Conservation (phyloP, 2,888 invertebrate genomes). For the Leptopterna dolabrata region DNA sequence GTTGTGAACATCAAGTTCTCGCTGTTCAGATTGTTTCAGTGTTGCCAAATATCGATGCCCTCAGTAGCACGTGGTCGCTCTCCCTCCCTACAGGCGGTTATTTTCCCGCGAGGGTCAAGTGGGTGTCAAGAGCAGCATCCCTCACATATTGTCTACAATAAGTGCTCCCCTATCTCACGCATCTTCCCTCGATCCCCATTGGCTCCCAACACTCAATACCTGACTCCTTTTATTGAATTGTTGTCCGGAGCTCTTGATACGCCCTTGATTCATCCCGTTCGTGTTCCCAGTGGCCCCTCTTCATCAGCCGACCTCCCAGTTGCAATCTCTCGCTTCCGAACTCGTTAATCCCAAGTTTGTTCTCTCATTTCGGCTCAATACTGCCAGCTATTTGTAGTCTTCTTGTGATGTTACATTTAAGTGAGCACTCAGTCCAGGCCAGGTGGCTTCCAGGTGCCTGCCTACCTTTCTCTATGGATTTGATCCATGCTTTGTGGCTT, state of each 20-base stretch:
- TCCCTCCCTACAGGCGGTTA: neutral
- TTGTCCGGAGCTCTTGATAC: neutral
- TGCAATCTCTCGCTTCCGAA: neutral
- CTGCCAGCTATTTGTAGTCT: too few species aligned
- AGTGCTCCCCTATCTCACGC: neutral
- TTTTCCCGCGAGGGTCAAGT: conserved; percentile 20
- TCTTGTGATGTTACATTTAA: too few species aligned
- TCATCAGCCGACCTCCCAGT: neutral
- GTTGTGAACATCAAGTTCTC: too few species aligned
- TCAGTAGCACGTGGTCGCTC: neutral
- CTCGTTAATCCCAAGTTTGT: neutral
- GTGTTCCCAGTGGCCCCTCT: neutral
- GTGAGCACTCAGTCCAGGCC: too few species aligned
- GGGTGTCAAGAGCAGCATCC: conserved; percentile 18
- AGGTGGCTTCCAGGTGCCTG: too few species aligned
- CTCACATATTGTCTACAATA: conserved; percentile 19
- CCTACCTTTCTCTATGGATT: too few species aligned
- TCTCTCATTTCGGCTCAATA: too few species aligned
- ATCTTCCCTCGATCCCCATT: neutral
- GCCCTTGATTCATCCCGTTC: neutral
- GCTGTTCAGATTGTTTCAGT: too few species aligned
- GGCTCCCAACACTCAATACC: neutral
- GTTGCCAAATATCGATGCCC: neutral
- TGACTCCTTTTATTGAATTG: conserved; percentile 1
- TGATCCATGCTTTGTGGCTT: too few species aligned